Conservation (phyloP, 2,888 invertebrate species). For the Mayetiola destructor region DNA sequence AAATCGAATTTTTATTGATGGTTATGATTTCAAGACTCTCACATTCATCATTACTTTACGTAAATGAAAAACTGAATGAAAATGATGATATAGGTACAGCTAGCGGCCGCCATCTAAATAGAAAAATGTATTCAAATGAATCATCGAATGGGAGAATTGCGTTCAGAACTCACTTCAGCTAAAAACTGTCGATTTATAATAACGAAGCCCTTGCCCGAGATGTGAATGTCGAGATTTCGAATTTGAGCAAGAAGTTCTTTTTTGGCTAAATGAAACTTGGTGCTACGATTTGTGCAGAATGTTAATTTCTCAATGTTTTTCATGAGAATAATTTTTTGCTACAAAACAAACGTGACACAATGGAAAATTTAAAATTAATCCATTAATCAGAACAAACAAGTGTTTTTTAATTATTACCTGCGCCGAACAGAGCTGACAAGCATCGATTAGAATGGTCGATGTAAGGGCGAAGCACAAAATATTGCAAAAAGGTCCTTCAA, state of each 20-base stretch:
- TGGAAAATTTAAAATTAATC: background rate
- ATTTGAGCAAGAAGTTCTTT: background rate
- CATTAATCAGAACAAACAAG: background rate
- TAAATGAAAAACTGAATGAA: background rate
- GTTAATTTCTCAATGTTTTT: background rate
- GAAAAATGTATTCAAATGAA: background rate
- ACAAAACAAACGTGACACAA: background rate
- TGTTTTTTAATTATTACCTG: background rate
- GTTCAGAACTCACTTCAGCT: background rate
- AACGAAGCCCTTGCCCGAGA: background rate
- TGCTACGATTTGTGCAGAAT: background rate
- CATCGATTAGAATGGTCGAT: background rate
- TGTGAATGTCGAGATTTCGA: background rate
- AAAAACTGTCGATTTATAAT: background rate
- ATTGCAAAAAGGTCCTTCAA: background rate
- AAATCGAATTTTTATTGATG: no score
- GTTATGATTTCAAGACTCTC: no score
- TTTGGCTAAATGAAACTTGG: background rate
- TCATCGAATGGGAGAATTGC: no score
- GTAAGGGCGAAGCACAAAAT: background rate
- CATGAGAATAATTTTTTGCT: background rate
- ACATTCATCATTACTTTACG: background rate
- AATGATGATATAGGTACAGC: background rate
- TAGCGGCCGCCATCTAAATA: background rate
- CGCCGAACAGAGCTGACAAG: background rate